A percentile compares a stretch with the other conserved stretches of the same genome.
Conservation (phyloP, 2,113 vertebrate species). For the Caranx melampygus region DNA sequence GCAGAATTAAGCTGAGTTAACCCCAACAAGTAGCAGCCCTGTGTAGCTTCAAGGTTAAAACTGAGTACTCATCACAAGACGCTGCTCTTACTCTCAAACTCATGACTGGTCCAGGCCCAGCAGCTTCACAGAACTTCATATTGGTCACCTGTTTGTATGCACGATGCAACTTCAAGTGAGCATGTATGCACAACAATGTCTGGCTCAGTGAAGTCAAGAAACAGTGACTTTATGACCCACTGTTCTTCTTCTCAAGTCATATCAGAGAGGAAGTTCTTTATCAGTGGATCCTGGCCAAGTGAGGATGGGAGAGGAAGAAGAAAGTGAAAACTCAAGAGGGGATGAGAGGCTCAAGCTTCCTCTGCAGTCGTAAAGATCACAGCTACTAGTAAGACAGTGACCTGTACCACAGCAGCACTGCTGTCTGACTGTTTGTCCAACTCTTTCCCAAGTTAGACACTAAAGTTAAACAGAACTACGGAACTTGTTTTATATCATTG, state of each 20-base stretch:
- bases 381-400: slow-evolving; percentile 11
- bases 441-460: not conserved
- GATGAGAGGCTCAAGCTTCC: slow-evolving; percentile 54
- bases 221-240: slow-evolving; percentile 50
- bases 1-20: too few species aligned
- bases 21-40: too few species aligned
- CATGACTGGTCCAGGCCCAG: too few species aligned
- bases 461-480: not conserved
- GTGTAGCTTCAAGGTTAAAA: too few species aligned
- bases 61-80: too few species aligned
- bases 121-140: not conserved
- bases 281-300: slow-evolving; percentile 53
- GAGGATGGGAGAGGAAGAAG: slow-evolving; percentile 57
- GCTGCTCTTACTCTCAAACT: too few species aligned
- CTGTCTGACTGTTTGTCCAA: not conserved
- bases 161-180: too few species aligned
- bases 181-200: not conserved
- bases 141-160: not conserved
- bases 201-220: not conserved
- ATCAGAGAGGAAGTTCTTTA: slow-evolving; percentile 74
- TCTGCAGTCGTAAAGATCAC: slow-evolving; percentile 64
- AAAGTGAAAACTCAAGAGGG: slow-evolving; percentile 57
- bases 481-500: not conserved
- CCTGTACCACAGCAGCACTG: not conserved
- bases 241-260: slow-evolving; percentile 43